Base-by-base conservation (phyloP, 2,113 vertebrate species). In the Pelobates fuscus region DNA sequence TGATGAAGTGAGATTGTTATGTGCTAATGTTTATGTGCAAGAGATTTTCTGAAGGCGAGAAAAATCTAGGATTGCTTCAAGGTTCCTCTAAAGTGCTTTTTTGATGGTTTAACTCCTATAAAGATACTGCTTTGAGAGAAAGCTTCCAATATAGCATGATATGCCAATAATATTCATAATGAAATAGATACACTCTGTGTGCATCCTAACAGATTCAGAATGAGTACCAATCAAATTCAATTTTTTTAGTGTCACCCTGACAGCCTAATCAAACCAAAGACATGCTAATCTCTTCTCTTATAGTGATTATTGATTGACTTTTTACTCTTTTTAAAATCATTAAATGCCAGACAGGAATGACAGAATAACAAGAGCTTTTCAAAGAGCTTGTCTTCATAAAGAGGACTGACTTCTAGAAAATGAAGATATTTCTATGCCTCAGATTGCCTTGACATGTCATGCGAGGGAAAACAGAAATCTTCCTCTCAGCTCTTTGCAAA, bases 321-420 rank as follows among this genome's bases (percentile, higher is more conserved):
- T 20, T 72, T 23, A 57, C 76, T 26, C 58, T 76, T 77, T 66
- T 73, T 80, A 67, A 63, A 79, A 76, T 0, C 6, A 62, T 77
- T 63, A 70, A 72, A 64, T 70, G 61, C 7, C 8, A 79, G 37
- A 57, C n/a, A 21, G 59, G 71, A 71, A 64, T 52, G 69, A 59
- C 41, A 55, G 78, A 77, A 64, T 2, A 68, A 82, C 25, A 25
- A 78, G 18, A 30, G 0, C 25, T 60, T 54, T 46, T 79, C 25
- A 44, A 1, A 66, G 49, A 60, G 20, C 4, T 77, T 66, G 5
- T 71, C 41, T 79, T 32, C 5, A 27, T 70, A 66, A 32, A 57
- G 78, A 71, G 67, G 30, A 54, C n/a, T 46, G 49, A 77, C 52
- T 21, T 37, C 64, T 21, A 24, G 52, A 79, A 70, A 84, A 75